These are phyloP conservation scores for Monochamus saltuarius DNA, from an alignment of 1,140 invertebrate species.

Conservation along the genomic window DNA sequence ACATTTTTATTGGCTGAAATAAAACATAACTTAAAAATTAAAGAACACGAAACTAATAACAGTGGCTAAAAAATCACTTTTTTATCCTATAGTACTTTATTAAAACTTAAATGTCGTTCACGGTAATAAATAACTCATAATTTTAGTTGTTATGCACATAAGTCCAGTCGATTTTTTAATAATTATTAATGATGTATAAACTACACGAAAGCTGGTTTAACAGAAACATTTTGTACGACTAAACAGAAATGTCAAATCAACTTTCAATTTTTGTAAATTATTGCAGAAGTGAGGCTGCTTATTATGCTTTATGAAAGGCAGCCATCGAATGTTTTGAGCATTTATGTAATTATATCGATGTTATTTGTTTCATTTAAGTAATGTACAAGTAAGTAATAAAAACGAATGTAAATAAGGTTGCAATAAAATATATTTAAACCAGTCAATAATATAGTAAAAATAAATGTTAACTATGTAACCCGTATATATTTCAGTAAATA, in stretches of 20 bases:
- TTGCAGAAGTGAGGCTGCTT: not conserved
- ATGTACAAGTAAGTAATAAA: slow-evolving; percentile 4
- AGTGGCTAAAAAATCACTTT: no score
- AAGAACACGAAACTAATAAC: no score
- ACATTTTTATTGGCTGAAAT: no score
- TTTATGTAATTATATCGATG: slow-evolving; percentile 12
- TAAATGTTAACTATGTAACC: slow-evolving; percentile 33
- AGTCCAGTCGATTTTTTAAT: not conserved
- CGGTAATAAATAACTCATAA: no score
- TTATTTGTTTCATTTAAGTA: slow-evolving; percentile 9
- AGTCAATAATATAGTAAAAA: slow-evolving; percentile 33
- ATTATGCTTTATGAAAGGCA: slow-evolving; percentile 2
- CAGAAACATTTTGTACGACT: not conserved
- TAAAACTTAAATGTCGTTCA: no score
- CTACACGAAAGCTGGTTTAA: not conserved
- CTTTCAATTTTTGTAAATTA: slow-evolving; percentile 1
- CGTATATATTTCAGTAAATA: slow-evolving; percentile 32
- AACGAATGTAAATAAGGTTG: slow-evolving; percentile 33
- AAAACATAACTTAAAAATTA: no score
- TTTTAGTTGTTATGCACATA: no score
- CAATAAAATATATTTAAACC: slow-evolving; percentile 34
- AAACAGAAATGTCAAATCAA: not conserved
- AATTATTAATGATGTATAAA: not conserved
- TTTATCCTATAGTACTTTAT: no score
- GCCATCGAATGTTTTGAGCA: not conserved